A percentile compares a stretch with the other conserved stretches of the same genome.
phyloP scores from a whole-genome alignment of 2,797 vertebrate genomes.

The Hybognathus amarus region DNA sequence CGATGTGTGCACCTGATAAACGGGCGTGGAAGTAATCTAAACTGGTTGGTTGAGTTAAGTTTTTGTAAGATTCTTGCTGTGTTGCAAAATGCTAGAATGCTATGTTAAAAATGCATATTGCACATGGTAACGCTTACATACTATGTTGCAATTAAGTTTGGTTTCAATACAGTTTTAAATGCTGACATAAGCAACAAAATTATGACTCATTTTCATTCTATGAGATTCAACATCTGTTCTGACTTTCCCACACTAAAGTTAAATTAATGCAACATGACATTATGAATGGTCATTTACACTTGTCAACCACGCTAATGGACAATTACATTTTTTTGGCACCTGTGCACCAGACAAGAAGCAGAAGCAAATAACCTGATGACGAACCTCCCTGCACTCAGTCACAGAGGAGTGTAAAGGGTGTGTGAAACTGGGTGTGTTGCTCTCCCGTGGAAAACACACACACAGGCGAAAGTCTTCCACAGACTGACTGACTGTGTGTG shows the following conservation, averaged over 20 bases:
- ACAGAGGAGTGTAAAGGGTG: slow-evolving; percentile 28
- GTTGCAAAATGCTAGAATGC: background rate
- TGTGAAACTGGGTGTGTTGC: slow-evolving; percentile 31
- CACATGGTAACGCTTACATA: background rate
- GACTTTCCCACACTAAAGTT: background rate
- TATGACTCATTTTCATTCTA: background rate
- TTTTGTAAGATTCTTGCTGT: background rate
- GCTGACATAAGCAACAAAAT: background rate
- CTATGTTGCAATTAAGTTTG: background rate
- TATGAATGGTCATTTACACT: background rate
- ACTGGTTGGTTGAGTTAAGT: slow-evolving; percentile 9
- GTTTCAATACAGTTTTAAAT: background rate
- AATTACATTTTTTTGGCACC: background rate
- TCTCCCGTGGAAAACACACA: background rate
- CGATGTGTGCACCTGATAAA: background rate
- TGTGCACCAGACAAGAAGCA: background rate
- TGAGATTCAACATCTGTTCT: background rate
- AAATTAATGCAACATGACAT: background rate
- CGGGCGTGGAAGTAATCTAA: background rate
- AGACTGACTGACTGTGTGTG: background rate
- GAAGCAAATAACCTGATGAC: background rate
- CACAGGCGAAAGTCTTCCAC: slow-evolving; percentile 14
- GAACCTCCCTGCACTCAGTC: background rate
- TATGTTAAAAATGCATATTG: background rate
- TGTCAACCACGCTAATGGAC: background rate